Evolutionary conservation across 2,797 vertebrate genomes (phyloP), one percentile per base, ranked within the genome.

Genomic region (Geotrypetes seraphini): DNA sequence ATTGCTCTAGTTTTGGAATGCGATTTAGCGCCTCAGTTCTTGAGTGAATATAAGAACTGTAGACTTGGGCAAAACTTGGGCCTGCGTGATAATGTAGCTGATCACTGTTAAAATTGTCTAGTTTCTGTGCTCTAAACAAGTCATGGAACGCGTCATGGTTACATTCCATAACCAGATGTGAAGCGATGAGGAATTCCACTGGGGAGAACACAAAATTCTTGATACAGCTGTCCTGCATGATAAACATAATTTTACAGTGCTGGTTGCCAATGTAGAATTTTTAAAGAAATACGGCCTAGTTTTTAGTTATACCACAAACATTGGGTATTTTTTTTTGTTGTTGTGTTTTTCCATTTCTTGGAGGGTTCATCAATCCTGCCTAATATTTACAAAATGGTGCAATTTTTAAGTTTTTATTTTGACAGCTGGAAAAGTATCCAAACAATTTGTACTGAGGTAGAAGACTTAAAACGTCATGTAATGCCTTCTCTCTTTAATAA

Each of bases 121-220:
- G 1, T 50, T 60, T 14, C 34, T 34, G 4, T 44, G 47, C 4
- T 3, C 17, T 15, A 5, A 51, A 47, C 28, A 39, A 41, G 24
- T 23, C 19, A 30, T 31, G 53, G 18, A 10, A 31, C 29, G 20
- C 31, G 25, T 38, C 16, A 16, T 2, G 2, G 28, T 27, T 43
- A 21, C 52, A 43, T 67, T 66, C 54, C 59, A 53, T 33, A 44
- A 33, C 30, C 36, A 62, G 36, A 42, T 50, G 37, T 29, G 33
- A 53, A 43, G 54, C 43, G n/a, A 27, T 38, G 44, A 39, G 35
- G 45, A 60, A 51, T 66, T 33, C 37, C 39, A 42, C 8, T 30
- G 49, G 32, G 32, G 31, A 40, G 38, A 36, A 17, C 25, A 32
- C 47, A 51, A 57, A 58, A 35, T 16, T 63, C 34, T 19, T 25